Evolutionary conservation across 2,888 invertebrate genomes (phyloP).

Genomic region (Glaucopsyche alexis): DNA sequence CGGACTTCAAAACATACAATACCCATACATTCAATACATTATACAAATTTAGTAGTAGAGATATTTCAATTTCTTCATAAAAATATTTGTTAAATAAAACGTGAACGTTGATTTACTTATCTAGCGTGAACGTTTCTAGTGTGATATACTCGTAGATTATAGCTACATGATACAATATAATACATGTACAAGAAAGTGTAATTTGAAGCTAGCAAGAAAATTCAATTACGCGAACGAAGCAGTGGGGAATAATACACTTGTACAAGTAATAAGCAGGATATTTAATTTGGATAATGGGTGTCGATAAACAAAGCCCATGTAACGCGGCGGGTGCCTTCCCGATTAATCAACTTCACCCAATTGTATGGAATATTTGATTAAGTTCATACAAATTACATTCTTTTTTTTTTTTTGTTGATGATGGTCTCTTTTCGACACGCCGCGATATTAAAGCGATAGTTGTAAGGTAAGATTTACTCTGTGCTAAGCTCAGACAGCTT

Average conservation of each 20-base stretch:
- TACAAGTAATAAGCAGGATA: conserved; percentile 21
- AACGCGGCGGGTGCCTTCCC: conserved; percentile 32
- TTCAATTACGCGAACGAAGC: conserved; percentile 20
- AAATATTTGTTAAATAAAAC: too few relatives aligned
- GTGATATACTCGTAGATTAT: neutral
- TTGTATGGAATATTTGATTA: conserved; percentile 31
- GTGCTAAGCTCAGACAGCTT: too few relatives aligned
- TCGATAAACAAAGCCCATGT: conserved; percentile 29
- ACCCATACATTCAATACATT: too few relatives aligned
- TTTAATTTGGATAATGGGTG: conserved; percentile 27
- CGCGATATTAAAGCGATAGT: neutral
- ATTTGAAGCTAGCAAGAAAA: conserved; percentile 1
- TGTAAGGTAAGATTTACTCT: too few relatives aligned
- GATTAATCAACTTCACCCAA: conserved; percentile 53
- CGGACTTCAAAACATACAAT: too few relatives aligned
- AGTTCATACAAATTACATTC: conserved; percentile 10
- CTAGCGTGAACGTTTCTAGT: neutral
- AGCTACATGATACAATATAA: neutral
- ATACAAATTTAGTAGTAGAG: too few relatives aligned
- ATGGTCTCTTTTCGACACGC: too few relatives aligned
- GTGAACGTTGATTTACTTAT: too few relatives aligned
- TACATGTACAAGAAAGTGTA: neutral
- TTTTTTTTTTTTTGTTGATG: neutral
- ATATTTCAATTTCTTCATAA: too few relatives aligned
- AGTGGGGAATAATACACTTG: conserved; percentile 4